phyloP scores from a whole-genome alignment of 2,888 invertebrate species.

The Andrena camellia region DNA sequence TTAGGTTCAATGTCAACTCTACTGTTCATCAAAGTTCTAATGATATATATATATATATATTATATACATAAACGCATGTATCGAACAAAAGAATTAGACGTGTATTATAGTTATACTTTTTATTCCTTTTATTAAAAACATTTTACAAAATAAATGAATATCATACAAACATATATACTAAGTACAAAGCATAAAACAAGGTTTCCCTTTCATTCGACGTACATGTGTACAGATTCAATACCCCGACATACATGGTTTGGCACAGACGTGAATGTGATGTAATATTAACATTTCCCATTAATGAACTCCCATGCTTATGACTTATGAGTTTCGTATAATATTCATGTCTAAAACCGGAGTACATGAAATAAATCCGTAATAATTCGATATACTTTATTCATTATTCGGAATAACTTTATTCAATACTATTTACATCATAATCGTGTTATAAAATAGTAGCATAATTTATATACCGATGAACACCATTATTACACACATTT shows the following conservation, averaged over 20 bases:
- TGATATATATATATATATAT: slow-evolving; percentile 4
- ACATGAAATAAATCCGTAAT: slow-evolving; percentile 29
- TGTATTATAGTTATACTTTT: slow-evolving; percentile 16
- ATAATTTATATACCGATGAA: slow-evolving; percentile 48
- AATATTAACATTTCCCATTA: slow-evolving; percentile 34
- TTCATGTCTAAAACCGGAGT: slow-evolving; percentile 16
- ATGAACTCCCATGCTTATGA: slow-evolving; percentile 22
- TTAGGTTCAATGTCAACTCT: slow-evolving; percentile 43
- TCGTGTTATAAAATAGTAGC: slow-evolving; percentile 35
- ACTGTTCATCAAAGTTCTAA: slow-evolving; percentile 34
- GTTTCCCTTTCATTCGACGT: slow-evolving; percentile 33
- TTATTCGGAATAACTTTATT: slow-evolving; percentile 41
- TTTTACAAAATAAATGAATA: slow-evolving; percentile 27
- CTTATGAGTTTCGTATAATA: slow-evolving; percentile 31
- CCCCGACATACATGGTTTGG: slow-evolving; percentile 5
- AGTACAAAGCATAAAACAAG: slow-evolving; percentile 53
- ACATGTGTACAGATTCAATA: slow-evolving; percentile 17
- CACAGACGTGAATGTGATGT: slow-evolving; percentile 22
- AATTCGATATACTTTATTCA: slow-evolving; percentile 29
- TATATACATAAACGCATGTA: slow-evolving; percentile 1
- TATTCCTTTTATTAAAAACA: slow-evolving; percentile 41
- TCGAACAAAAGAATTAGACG: slow-evolving; percentile 11
- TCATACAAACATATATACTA: slow-evolving; percentile 36
- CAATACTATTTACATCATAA: slow-evolving; percentile 43
- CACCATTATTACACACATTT: slow-evolving; percentile 29